Evolutionary conservation across 2,888 invertebrate genomes (phyloP).

Genomic region (Catocala fraxini): DNA sequence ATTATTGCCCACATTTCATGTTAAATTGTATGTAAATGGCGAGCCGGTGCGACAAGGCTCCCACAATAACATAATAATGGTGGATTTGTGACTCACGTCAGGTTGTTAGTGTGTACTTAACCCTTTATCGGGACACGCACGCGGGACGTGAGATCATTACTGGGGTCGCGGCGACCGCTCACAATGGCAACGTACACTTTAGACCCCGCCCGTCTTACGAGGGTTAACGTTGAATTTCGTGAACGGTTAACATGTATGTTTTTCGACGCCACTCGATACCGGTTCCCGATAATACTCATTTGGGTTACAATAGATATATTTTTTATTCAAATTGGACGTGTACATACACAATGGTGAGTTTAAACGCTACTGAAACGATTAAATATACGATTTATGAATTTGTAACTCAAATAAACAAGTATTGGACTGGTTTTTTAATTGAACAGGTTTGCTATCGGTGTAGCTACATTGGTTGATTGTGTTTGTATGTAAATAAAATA

Average conservation of each 20-base stretch:
- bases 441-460: constrained; percentile 35
- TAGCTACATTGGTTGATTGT: constrained; percentile 33
- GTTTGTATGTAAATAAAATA: constrained; percentile 26
- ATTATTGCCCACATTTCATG: constrained; percentile 86
- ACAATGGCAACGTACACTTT: constrained; percentile 62
- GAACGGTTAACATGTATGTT: constrained; percentile 71
- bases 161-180: constrained; percentile 71
- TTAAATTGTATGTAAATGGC: constrained; percentile 87
- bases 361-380: constrained; percentile 60
- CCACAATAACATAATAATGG: constrained; percentile 88
- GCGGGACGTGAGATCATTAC: constrained; percentile 86
- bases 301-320: constrained; percentile 61
- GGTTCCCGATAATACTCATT: constrained; percentile 61
- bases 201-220: constrained; percentile 49
- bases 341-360: constrained; percentile 51
- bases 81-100: constrained; percentile 87
- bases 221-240: constrained; percentile 57
- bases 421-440: constrained; percentile 45
- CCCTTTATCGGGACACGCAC: constrained; percentile 87
- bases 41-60: constrained; percentile 81
- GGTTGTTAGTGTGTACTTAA: constrained; percentile 87
- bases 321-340: constrained; percentile 55
- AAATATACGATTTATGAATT: constrained; percentile 53
- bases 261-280: constrained; percentile 60
- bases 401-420: constrained; percentile 41